Base-by-base conservation (phyloP, 2,888 invertebrate genomes). In the Bombylius discolor region DNA sequence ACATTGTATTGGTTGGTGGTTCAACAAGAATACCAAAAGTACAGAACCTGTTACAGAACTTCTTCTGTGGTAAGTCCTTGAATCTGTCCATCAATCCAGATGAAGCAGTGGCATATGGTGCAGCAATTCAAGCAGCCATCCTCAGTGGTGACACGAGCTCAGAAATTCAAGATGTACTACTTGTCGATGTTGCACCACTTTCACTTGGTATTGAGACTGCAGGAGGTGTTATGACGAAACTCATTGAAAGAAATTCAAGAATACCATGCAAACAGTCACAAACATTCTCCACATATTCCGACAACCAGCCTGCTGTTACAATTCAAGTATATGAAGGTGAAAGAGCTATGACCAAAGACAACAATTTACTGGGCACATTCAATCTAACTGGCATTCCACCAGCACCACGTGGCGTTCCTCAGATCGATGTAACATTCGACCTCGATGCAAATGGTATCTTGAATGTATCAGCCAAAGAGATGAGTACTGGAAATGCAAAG, bases 381-480 rank as follows among this genome's bases (percentile, higher is more conserved):
- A 93, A 97, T 72, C 80, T 98, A 53, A 88, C 89, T 7, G 95
- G 95, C 44, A 96, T 97, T 67, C 94, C 96, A 3, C 95, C 96
- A n/a, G 90, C 89, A 69, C 96, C 84, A 57, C 87, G 83, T 61
- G 96, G 85, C 68, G 93, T 85, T 61, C 94, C 83, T 60, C 90
- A 82, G 74, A 93, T 84, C 76, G 95, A 89, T 69, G 88, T 89
- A 33, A 89, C 87, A 47, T 89, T 89, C 68, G 73, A 73, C 51
- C 81, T 87, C 67, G 95, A 97, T 67, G 94, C 94, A 50, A 95
- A 98, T 73, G 96, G 97, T 68, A 97, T 97, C 72, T 77, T 98
- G 59, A 91, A 90, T 69, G 92, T 93, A 2, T 82, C 87, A 0
- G 92, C 92, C 31, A 81, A 83, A 60, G 82, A 82, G 60, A 80